A percentile compares a stretch with the other conserved stretches of the same genome.
Conservation (phyloP, 2,888 invertebrate species). For the Xanthia icteritia region DNA sequence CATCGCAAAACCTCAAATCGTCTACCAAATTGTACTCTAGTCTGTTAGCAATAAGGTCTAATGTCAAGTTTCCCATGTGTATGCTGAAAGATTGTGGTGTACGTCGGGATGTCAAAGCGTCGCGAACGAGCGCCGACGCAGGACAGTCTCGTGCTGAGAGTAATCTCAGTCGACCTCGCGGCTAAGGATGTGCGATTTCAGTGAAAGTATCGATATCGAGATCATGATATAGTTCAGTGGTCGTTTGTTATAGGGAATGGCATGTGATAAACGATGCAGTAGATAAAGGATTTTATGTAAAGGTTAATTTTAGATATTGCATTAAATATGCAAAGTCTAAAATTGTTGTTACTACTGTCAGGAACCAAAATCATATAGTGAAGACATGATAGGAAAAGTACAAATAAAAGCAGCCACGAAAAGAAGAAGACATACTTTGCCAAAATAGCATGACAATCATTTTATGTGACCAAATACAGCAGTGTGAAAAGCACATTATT, state of each 20-base stretch:
- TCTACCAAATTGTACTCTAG: slow-evolving; percentile 66
- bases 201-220: slow-evolving; percentile 72
- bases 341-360: too few species aligned
- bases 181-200: slow-evolving; percentile 74
- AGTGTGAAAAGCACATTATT: background rate
- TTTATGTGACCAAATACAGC: background rate
- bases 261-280: background rate
- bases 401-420: background rate
- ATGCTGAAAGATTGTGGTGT: slow-evolving; percentile 70
- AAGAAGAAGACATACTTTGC: background rate
- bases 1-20: slow-evolving; percentile 34
- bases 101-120: slow-evolving; percentile 90
- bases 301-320: background rate
- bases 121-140: slow-evolving; percentile 89
- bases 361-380: background rate
- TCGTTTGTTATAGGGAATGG: background rate
- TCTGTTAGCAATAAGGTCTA: slow-evolving; percentile 59
- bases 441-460: background rate
- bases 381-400: background rate
- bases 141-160: slow-evolving; percentile 91
- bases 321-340: too few species aligned
- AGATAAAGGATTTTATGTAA: background rate
- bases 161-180: slow-evolving; percentile 87
- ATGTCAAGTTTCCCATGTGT: slow-evolving; percentile 49
- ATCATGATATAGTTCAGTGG: background rate